phyloP scores from a whole-genome alignment of 1,140 invertebrate genomes.

The Drosophila ogumai region DNA sequence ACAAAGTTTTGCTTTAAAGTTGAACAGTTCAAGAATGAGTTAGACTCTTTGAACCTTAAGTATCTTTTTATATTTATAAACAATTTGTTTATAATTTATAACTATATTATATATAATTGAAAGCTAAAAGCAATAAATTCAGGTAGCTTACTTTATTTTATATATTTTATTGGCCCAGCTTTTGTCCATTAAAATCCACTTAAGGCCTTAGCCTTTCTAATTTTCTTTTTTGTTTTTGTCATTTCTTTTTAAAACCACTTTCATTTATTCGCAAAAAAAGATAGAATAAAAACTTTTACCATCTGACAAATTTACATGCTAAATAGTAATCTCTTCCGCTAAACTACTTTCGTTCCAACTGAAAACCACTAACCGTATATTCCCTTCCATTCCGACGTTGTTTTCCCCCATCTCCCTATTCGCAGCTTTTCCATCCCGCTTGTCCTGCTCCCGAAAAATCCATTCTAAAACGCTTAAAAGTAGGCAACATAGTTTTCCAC shows the following conservation, averaged over 20 bases:
- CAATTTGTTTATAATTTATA: background rate
- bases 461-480: conserved; percentile 72
- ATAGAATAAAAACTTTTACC: conserved; percentile 2
- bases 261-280: background rate
- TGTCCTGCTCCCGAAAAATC: conserved; percentile 6
- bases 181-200: background rate
- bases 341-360: conserved; percentile 7
- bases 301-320: conserved; percentile 41
- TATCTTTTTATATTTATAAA: background rate
- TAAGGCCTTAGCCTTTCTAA: background rate
- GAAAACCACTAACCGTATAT: conserved; percentile 24
- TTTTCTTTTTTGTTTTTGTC: background rate
- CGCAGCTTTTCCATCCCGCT: background rate
- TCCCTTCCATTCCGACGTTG: conserved; percentile 3
- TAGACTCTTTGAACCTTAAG: background rate
- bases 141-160: background rate
- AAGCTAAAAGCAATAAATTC: no score
- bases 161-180: background rate
- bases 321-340: conserved; percentile 39
- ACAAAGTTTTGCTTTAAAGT: background rate
- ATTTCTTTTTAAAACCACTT: background rate
- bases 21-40: background rate
- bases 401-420: background rate
- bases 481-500: conserved; percentile 70
- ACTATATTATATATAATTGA: no score